phyloP scores from a whole-genome alignment of 2,797 vertebrate genomes.

The Rhinogobio ventralis region DNA sequence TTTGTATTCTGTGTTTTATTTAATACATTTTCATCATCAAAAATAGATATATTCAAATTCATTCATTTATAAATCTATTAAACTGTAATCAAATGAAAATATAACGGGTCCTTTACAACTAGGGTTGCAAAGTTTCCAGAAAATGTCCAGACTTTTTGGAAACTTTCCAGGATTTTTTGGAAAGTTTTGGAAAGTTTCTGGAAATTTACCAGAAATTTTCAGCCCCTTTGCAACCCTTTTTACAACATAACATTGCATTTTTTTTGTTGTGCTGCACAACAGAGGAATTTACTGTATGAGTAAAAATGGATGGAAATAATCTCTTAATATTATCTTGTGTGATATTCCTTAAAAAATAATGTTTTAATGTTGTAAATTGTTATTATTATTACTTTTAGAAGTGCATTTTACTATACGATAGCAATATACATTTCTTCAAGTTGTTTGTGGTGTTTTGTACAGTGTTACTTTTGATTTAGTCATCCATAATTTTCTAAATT shows the following conservation, averaged over 20 bases:
- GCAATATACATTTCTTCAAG: not conserved
- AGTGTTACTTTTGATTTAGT: not conserved
- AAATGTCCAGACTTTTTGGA: no score
- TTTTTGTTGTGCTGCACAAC: not conserved
- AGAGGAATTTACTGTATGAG: not conserved
- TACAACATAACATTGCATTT: not conserved
- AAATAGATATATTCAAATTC: not conserved
- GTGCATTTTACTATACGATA: not conserved
- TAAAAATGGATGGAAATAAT: not conserved
- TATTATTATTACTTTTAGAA: not conserved
- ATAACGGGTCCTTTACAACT: not conserved
- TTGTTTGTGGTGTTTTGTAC: no score
- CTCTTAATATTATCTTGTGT: not conserved
- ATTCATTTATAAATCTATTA: not conserved
- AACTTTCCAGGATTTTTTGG: no score
- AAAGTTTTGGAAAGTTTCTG: no score
- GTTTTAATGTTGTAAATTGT: not conserved
- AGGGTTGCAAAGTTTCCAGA: no score
- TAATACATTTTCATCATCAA: not conserved
- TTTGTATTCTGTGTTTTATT: not conserved
- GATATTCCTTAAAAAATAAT: not conserved
- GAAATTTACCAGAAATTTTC: no score
- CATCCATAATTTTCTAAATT: not conserved
- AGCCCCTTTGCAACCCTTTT: no score
- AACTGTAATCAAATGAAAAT: not conserved